These are phyloP conservation scores for Megaceryle maxima DNA, from an alignment of 2,113 vertebrate species.

Conservation along the genomic window DNA sequence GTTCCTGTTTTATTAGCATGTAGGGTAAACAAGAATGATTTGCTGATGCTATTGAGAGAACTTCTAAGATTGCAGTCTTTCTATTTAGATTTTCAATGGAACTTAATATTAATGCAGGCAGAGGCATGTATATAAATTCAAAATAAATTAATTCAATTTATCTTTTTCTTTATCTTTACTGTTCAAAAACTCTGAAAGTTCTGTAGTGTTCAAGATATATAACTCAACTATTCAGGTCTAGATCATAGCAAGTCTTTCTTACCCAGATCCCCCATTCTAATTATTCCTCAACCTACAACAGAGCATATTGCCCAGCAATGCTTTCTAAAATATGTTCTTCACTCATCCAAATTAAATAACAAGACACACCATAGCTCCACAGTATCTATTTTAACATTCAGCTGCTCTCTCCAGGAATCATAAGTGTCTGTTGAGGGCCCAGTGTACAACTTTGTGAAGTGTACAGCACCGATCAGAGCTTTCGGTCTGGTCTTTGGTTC, in stretches of 20 bases:
- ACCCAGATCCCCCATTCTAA: neutral
- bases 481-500: neutral
- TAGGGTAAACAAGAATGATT: constrained; percentile 73
- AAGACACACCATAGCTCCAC: neutral
- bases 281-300: neutral
- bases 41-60: constrained; percentile 69
- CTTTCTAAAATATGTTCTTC: neutral
- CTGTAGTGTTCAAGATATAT: neutral
- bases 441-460: neutral
- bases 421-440: neutral
- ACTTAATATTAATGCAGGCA: constrained; percentile 68
- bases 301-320: neutral
- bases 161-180: constrained; percentile 49
- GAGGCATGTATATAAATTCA: constrained; percentile 61
- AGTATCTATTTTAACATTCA: neutral
- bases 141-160: constrained; percentile 61
- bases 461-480: neutral
- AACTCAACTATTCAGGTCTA: constrained; percentile 31
- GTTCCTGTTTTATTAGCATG: constrained; percentile 70
- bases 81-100: constrained; percentile 66
- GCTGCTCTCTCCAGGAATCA: neutral
- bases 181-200: constrained; percentile 46
- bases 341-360: constrained; percentile 11
- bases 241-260: constrained; percentile 9
- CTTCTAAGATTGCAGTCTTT: constrained; percentile 58